Conservation (phyloP, 37 sponge, comb jelly and placozoan genomes). For the Chondrosia reniformis region DNA sequence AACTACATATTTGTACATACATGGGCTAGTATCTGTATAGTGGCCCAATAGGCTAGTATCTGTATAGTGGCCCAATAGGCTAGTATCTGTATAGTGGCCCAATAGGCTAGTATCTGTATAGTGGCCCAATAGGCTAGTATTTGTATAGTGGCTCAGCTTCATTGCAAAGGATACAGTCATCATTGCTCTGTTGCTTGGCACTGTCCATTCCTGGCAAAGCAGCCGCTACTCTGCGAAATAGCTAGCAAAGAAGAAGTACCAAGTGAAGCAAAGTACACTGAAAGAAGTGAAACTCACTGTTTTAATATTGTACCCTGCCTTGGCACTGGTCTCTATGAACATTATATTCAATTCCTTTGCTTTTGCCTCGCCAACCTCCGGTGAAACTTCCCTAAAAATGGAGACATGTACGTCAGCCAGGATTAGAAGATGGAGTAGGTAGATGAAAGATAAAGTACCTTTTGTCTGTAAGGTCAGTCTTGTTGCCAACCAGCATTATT, state of each 20-base stretch:
- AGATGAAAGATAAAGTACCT: conserved; percentile 25
- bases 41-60: background rate
- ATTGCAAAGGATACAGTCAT: conserved; percentile 61
- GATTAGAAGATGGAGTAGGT: background rate
- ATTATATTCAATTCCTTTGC: conserved; percentile 95
- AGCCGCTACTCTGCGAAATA: conserved; percentile 96
- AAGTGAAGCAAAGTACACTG: background rate
- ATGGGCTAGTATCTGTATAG: background rate
- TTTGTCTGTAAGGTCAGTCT: conserved; percentile 98
- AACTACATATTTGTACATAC: background rate
- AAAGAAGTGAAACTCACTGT: conserved; percentile 48
- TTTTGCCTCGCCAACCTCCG: conserved; percentile 97
- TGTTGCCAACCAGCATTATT: conserved; percentile 98
- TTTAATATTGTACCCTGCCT: conserved; percentile 99
- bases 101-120: too few species aligned
- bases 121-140: background rate
- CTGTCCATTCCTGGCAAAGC: conserved; percentile 97
- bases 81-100: background rate
- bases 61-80: background rate
- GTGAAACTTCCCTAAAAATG: conserved; percentile 81
- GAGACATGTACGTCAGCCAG: background rate
- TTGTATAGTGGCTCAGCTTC: background rate
- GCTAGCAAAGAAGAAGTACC: conserved; percentile 17
- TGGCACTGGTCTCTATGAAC: conserved; percentile 99
- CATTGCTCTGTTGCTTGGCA: conserved; percentile 61